These are phyloP conservation scores for Tiaroga cobitis DNA, from an alignment of 2,797 vertebrate genomes.

Conservation along the genomic window DNA sequence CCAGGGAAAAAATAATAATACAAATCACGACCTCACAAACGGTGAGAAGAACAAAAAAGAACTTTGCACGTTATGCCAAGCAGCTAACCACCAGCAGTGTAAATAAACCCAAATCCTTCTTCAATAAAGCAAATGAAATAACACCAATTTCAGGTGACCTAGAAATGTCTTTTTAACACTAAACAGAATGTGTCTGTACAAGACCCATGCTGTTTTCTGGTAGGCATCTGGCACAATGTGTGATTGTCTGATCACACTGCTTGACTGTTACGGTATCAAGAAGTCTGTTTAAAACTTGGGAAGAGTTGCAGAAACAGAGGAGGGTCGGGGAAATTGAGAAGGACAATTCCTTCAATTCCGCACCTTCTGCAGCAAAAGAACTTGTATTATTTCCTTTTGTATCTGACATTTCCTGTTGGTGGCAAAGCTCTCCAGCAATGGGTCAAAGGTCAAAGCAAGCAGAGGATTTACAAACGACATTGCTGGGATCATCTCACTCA, in stretches of 20 bases:
- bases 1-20: not conserved
- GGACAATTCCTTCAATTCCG: conserved; percentile 14
- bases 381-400: conserved; percentile 42
- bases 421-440: not conserved
- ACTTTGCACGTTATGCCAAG: not conserved
- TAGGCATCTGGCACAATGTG: conserved; percentile 30
- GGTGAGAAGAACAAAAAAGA: conserved; percentile 43
- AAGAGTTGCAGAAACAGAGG: not conserved
- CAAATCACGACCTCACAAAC: conserved; percentile 31
- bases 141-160: conserved; percentile 42
- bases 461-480: conserved; percentile 22
- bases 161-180: conserved; percentile 40
- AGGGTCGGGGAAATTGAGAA: conserved; percentile 22
- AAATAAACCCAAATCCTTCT: conserved; percentile 46
- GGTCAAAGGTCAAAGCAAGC: conserved; percentile 33
- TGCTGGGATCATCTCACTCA: conserved; percentile 11
- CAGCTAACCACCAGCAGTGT: conserved; percentile 22
- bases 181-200: conserved; percentile 5
- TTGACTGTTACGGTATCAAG: conserved; percentile 24
- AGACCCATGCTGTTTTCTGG: conserved; percentile 25
- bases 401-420: conserved; percentile 23
- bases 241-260: conserved; percentile 21
- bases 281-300: conserved; percentile 37
- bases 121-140: conserved; percentile 45
- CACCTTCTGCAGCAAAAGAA: conserved; percentile 22